Conservation (phyloP, 2,888 invertebrate genomes). For the Bombylius major region DNA sequence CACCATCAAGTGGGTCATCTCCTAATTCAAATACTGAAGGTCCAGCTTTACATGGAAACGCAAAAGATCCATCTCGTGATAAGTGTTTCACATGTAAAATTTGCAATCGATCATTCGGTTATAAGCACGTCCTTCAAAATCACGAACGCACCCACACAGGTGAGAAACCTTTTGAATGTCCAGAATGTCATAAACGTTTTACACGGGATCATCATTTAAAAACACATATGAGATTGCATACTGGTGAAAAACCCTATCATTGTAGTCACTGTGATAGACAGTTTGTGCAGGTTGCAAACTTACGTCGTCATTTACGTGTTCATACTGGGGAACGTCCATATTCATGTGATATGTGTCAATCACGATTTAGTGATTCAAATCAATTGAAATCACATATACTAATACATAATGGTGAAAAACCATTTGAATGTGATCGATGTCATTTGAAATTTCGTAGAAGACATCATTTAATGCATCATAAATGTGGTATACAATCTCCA, state of each 20-base stretch:
- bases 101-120: slow-evolving; percentile 80
- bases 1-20: slow-evolving; percentile 44
- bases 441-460: slow-evolving; percentile 68
- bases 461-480: slow-evolving; percentile 76
- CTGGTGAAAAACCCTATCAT: slow-evolving; percentile 86
- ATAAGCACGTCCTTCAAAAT: slow-evolving; percentile 88
- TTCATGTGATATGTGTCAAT: slow-evolving; percentile 71
- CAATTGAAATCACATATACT: slow-evolving; percentile 81
- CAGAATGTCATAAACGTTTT: slow-evolving; percentile 82
- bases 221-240: slow-evolving; percentile 84
- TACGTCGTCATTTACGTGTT: slow-evolving; percentile 75
- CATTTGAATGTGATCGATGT: slow-evolving; percentile 70
- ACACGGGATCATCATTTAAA: slow-evolving; percentile 88
- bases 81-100: slow-evolving; percentile 81
- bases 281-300: slow-evolving; percentile 87
- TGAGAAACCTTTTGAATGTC: slow-evolving; percentile 87
- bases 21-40: slow-evolving; percentile 36
- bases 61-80: slow-evolving; percentile 49
- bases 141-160: slow-evolving; percentile 92
- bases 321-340: slow-evolving; percentile 89
- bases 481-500: slow-evolving; percentile 47
- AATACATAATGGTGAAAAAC: slow-evolving; percentile 83
- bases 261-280: slow-evolving; percentile 85
- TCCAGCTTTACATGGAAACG: slow-evolving; percentile 8
- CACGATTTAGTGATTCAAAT: slow-evolving; percentile 83